Evolutionary conservation across 2,888 invertebrate species (phyloP).

Genomic region (Chalcosyrphus nemorum): DNA sequence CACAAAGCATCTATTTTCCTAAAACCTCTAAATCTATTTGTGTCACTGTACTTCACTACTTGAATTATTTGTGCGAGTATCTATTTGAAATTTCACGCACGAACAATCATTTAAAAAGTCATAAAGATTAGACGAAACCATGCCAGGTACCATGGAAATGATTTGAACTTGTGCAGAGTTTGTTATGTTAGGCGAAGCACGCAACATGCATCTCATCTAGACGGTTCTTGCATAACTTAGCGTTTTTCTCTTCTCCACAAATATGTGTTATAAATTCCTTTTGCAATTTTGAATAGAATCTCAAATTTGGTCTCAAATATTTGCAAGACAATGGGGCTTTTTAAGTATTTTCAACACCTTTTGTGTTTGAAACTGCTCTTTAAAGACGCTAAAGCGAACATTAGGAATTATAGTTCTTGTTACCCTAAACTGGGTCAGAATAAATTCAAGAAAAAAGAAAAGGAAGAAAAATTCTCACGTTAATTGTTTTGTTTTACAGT

Average conservation of each 20-base stretch:
- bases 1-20: neutral
- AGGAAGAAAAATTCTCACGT: slow-evolving; percentile 61
- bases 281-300: neutral
- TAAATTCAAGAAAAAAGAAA: slow-evolving; percentile 58
- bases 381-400: neutral
- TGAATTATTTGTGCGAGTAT: slow-evolving; percentile 32
- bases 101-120: slow-evolving; percentile 65
- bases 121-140: slow-evolving; percentile 52
- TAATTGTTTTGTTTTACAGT: slow-evolving; percentile 54
- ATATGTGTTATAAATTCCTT: neutral
- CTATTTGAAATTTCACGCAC: slow-evolving; percentile 60
- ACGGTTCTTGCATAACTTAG: neutral
- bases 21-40: slow-evolving; percentile 12
- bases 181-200: neutral
- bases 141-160: slow-evolving; percentile 18
- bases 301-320: neutral
- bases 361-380: neutral
- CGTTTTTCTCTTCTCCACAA: neutral
- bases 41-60: slow-evolving; percentile 40
- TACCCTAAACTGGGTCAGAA: slow-evolving; percentile 67
- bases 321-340: neutral
- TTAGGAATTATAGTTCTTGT: slow-evolving; percentile 7
- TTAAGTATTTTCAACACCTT: neutral
- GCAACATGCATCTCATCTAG: neutral
- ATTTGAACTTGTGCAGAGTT: neutral